Evolutionary conservation across 2,797 vertebrate species (phyloP).

Genomic region (Huso huso): DNA sequence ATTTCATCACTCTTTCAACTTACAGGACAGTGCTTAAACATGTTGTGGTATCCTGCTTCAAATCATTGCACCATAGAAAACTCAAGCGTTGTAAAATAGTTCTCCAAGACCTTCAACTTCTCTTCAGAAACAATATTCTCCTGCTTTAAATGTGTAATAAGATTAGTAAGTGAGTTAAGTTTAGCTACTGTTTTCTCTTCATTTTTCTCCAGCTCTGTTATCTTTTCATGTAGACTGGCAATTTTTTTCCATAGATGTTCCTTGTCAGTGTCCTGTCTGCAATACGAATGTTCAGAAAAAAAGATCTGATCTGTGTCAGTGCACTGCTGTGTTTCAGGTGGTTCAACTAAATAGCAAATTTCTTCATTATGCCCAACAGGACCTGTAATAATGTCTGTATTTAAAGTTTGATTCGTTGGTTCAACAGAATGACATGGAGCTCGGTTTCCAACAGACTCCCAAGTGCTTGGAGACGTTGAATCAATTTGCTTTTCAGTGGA

Average conservation of each 20-base stretch:
- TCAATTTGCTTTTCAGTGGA: not conserved
- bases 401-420: too few relatives aligned
- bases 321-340: not conserved
- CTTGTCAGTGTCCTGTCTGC: conserved; percentile 60
- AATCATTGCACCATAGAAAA: conserved; percentile 51
- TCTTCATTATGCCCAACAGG: too few relatives aligned
- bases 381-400: too few relatives aligned
- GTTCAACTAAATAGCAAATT: too few relatives aligned
- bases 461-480: too few relatives aligned
- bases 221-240: conserved; percentile 66
- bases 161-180: conserved; percentile 61
- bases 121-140: conserved; percentile 67
- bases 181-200: conserved; percentile 67
- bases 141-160: conserved; percentile 61
- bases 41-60: not conserved
- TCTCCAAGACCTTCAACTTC: conserved; percentile 68
- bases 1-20: too few relatives aligned
- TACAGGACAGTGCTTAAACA: too few relatives aligned
- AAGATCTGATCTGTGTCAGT: conserved; percentile 22
- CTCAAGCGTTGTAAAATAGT: conserved; percentile 60
- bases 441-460: too few relatives aligned
- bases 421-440: too few relatives aligned
- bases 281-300: conserved; percentile 71
- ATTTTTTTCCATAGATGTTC: conserved; percentile 74
- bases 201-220: conserved; percentile 65